phyloP scores from a whole-genome alignment of 2,113 vertebrate species.

The Erpornis zantholeuca region DNA sequence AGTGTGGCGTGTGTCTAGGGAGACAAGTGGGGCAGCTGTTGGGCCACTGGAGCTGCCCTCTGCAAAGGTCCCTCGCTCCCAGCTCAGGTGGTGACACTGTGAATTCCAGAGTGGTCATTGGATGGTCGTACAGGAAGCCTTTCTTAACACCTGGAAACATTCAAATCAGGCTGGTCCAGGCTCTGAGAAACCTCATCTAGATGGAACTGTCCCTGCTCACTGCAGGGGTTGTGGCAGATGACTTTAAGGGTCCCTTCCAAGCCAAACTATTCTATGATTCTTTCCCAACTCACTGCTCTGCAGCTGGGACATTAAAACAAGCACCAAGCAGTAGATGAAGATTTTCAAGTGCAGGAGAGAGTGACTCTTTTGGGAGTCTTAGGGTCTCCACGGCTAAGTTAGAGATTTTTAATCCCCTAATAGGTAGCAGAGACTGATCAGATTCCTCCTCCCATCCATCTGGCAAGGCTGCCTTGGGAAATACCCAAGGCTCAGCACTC shows the following conservation, averaged over 20 bases:
- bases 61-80: not conserved
- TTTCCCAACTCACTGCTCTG: not conserved
- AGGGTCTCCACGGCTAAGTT: not conserved
- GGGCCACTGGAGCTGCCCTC: not conserved
- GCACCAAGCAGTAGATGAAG: not conserved
- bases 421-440: not conserved
- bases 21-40: not conserved
- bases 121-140: not conserved
- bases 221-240: not conserved
- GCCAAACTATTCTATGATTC: not conserved
- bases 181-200: not conserved
- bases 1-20: not conserved
- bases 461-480: not conserved
- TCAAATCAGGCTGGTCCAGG: no score
- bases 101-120: not conserved
- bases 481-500: not conserved
- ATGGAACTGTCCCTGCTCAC: not conserved
- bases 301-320: not conserved
- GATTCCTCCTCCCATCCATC: fast-evolving
- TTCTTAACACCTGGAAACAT: not conserved
- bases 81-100: not conserved
- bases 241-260: not conserved
- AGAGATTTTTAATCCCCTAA: not conserved
- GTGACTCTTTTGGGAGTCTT: not conserved
- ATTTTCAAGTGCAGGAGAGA: not conserved